Evolutionary conservation across 2,888 invertebrate genomes (phyloP).

Genomic region (Muschampia plurimacula): DNA sequence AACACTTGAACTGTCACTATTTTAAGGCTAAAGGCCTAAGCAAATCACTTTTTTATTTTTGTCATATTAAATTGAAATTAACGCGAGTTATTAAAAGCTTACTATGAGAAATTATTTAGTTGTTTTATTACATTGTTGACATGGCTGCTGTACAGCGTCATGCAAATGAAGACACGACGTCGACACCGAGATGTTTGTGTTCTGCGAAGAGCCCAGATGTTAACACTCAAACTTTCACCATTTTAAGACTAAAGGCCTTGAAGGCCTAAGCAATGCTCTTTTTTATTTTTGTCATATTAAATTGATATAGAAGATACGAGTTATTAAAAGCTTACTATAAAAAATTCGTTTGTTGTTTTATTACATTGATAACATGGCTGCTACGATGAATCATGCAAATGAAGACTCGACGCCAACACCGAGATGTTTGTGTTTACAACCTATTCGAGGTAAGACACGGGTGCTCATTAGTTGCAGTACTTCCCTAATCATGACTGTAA

Average conservation of each 20-base stretch:
- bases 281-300: too few species aligned
- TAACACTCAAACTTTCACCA: neutral
- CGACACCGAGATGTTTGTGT: slow-evolving; percentile 51
- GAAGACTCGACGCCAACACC: slow-evolving; percentile 73
- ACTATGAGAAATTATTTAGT: too few species aligned
- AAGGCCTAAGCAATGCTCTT: too few species aligned
- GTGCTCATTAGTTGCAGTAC: too few species aligned
- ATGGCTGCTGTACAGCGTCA: slow-evolving; percentile 64
- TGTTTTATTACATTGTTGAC: slow-evolving; percentile 56
- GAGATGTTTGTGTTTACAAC: neutral
- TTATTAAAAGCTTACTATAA: too few species aligned
- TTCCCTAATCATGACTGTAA: too few species aligned
- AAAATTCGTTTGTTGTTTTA: too few species aligned
- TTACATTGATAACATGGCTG: slow-evolving; percentile 62
- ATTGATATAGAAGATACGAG: too few species aligned
- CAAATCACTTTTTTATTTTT: neutral
- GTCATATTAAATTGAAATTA: neutral
- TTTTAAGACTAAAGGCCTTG: neutral
- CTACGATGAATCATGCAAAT: slow-evolving; percentile 75
- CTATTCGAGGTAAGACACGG: too few species aligned
- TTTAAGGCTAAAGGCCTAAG: neutral
- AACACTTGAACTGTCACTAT: neutral
- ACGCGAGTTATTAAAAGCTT: neutral
- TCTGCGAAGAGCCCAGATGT: neutral
- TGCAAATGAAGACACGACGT: slow-evolving; percentile 80